A percentile compares a stretch with the other conserved stretches of the same genome.
phyloP scores from a whole-genome alignment of 2,113 vertebrate genomes.

The Anguilla japonica region DNA sequence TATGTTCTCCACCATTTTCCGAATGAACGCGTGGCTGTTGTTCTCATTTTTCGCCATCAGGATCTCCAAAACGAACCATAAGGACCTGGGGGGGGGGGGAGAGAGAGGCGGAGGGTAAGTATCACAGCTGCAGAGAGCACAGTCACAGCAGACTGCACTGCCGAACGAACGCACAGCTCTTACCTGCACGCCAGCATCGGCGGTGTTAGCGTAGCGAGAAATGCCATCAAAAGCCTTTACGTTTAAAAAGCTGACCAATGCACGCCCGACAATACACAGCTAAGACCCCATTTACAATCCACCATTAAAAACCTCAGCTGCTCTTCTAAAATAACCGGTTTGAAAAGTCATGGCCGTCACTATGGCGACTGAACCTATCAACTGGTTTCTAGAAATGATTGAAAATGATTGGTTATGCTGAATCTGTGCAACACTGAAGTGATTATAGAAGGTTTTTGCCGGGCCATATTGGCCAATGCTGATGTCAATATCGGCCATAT shows the following conservation, averaged over 20 bases:
- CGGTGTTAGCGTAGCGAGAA: not conserved
- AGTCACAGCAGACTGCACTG: not conserved
- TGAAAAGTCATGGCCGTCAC: too few species aligned
- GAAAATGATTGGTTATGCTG: not conserved
- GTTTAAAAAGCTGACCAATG: not conserved
- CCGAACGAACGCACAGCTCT: not conserved
- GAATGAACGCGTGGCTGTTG: slow-evolving; percentile 97
- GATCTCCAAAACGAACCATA: slow-evolving; percentile 98
- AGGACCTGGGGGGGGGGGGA: slow-evolving; percentile 72
- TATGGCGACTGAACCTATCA: not conserved
- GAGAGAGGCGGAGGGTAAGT: slow-evolving; percentile 16
- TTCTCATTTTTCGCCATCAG: slow-evolving; percentile 99
- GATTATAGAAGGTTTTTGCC: not conserved
- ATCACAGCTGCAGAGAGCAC: slow-evolving; percentile 8
- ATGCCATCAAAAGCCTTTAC: not conserved
- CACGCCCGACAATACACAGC: not conserved
- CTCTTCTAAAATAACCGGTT: not conserved
- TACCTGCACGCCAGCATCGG: not conserved
- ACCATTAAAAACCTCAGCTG: not conserved
- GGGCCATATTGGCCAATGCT: too few species aligned
- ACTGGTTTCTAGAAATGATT: not conserved
- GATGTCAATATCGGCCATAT: too few species aligned
- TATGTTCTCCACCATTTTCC: slow-evolving; percentile 99
- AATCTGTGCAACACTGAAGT: not conserved
- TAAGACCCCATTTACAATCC: too few species aligned